Evolutionary conservation across 2,888 invertebrate species (phyloP).

Genomic region (Eledona agricola): DNA sequence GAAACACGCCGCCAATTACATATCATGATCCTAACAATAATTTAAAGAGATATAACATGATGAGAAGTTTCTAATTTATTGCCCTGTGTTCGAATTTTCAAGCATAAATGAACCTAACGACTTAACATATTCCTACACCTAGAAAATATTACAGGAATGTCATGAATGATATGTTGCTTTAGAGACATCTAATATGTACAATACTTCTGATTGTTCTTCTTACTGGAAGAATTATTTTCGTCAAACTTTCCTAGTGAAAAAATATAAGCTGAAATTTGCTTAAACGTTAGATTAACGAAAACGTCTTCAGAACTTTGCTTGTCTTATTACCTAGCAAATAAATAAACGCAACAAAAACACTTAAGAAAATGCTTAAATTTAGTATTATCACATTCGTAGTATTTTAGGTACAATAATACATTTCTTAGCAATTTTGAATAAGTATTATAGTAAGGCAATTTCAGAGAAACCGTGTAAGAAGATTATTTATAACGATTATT

Average conservation of each 20-base stretch:
- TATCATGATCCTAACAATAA: too few species aligned
- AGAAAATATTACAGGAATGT: slow-evolving; percentile 37
- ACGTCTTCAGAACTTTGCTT: slow-evolving; percentile 1
- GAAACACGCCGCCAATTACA: slow-evolving; percentile 2
- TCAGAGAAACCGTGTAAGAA: slow-evolving; percentile 41
- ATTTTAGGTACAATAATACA: slow-evolving; percentile 43
- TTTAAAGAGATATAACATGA: slow-evolving; percentile 13
- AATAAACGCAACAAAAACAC: slow-evolving; percentile 11
- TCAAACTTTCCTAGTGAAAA: slow-evolving; percentile 35
- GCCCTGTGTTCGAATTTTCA: slow-evolving; percentile 49
- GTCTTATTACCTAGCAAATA: slow-evolving; percentile 11
- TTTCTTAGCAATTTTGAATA: slow-evolving; percentile 39
- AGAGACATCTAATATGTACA: slow-evolving; percentile 31
- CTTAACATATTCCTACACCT: slow-evolving; percentile 24
- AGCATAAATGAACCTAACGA: slow-evolving; percentile 29
- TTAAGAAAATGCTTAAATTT: slow-evolving; percentile 34
- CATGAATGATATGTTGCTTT: slow-evolving; percentile 42
- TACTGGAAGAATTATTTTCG: slow-evolving; percentile 38
- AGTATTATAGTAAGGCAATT: slow-evolving; percentile 50
- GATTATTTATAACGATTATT: slow-evolving; percentile 38
- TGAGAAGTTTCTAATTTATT: slow-evolving; percentile 39
- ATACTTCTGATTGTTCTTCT: slow-evolving; percentile 36
- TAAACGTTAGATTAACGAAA: slow-evolving; percentile 6
- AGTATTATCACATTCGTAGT: slow-evolving; percentile 48
- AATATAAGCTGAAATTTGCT: slow-evolving; percentile 33